Percentiles rank a stretch among this genome's conserved stretches.
These are phyloP conservation scores for Eubasilissa splendida DNA, from an alignment of 2,888 invertebrate genomes.

Conservation along the genomic window DNA sequence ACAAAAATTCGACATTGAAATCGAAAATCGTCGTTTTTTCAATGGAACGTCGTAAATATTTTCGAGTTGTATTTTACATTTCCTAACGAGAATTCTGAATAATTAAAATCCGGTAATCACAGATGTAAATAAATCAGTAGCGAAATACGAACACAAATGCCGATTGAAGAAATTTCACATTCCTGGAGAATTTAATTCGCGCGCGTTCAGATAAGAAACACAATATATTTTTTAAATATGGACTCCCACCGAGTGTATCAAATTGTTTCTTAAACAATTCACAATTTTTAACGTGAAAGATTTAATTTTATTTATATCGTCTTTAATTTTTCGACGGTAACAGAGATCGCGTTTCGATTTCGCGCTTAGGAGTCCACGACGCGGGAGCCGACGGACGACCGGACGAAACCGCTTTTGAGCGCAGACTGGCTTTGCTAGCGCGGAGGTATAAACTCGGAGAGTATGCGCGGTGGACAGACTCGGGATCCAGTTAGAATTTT, in stretches of 20 bases:
- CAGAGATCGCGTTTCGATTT: conserved; percentile 12
- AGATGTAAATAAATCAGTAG: conserved; percentile 10
- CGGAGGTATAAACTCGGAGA: conserved; percentile 15
- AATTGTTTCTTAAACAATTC: too few relatives aligned
- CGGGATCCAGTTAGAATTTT: conserved; percentile 16
- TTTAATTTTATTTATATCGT: too few relatives aligned
- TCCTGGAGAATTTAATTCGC: background rate
- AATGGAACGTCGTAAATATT: conserved; percentile 2
- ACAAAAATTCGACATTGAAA: conserved; percentile 7
- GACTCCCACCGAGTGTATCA: too few relatives aligned
- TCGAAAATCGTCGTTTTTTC: background rate
- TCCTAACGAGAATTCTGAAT: conserved; percentile 1
- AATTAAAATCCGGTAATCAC: conserved; percentile 31
- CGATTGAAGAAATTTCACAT: conserved; percentile 10
- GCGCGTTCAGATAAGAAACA: background rate
- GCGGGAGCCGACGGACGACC: background rate
- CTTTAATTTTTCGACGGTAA: background rate
- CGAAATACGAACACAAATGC: conserved; percentile 1
- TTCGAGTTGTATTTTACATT: background rate
- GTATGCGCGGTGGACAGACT: conserved; percentile 36
- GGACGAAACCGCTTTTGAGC: conserved; percentile 29
- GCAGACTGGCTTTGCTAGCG: conserved; percentile 44
- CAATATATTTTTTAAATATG: conserved; percentile 1
- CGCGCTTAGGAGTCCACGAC: too few relatives aligned
- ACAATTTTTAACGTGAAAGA: too few relatives aligned